Percentiles rank a stretch among this genome's conserved stretches.
Evolutionary conservation across 2,888 invertebrate genomes (phyloP).

Genomic region (Lagria hirta): DNA sequence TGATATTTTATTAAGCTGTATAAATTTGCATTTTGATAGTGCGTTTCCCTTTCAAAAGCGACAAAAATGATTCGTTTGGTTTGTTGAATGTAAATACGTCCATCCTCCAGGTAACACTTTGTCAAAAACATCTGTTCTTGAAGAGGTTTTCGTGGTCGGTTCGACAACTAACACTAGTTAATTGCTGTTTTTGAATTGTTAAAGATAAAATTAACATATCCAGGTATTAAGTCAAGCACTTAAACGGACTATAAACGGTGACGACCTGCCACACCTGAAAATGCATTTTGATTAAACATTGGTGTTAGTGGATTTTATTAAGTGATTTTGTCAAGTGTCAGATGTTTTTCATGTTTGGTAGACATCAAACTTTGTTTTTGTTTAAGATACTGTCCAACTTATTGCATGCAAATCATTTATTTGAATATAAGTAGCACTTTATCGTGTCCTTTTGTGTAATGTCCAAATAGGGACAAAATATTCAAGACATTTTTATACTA

Average conservation of each 20-base stretch:
- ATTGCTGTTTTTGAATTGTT: constrained; percentile 13
- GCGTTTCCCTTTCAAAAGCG: constrained; percentile 1
- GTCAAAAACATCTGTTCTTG: constrained; percentile 6
- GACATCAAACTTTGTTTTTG: too few species aligned
- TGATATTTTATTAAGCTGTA: not conserved
- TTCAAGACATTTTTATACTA: too few species aligned
- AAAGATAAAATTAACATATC: constrained; percentile 16
- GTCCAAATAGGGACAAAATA: too few species aligned
- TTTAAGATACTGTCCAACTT: too few species aligned
- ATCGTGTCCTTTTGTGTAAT: too few species aligned
- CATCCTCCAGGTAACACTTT: constrained; percentile 1
- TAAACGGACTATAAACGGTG: constrained; percentile 17
- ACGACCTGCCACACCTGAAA: constrained; percentile 24
- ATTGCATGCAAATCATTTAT: too few species aligned
- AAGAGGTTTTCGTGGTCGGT: not conserved
- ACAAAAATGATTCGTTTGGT: constrained; percentile 3
- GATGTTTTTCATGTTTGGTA: too few species aligned
- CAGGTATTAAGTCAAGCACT: constrained; percentile 17
- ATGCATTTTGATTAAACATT: constrained; percentile 19
- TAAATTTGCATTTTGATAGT: constrained; percentile 15
- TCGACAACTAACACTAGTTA: constrained; percentile 3
- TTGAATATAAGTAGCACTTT: too few species aligned
- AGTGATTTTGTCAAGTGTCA: too few species aligned
- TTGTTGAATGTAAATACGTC: not conserved
- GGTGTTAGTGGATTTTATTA: too few species aligned